A percentile compares a stretch with the other conserved stretches of the same genome.
Conservation (phyloP, 2,113 vertebrate species). For the Hemiscyllium ocellatum region DNA sequence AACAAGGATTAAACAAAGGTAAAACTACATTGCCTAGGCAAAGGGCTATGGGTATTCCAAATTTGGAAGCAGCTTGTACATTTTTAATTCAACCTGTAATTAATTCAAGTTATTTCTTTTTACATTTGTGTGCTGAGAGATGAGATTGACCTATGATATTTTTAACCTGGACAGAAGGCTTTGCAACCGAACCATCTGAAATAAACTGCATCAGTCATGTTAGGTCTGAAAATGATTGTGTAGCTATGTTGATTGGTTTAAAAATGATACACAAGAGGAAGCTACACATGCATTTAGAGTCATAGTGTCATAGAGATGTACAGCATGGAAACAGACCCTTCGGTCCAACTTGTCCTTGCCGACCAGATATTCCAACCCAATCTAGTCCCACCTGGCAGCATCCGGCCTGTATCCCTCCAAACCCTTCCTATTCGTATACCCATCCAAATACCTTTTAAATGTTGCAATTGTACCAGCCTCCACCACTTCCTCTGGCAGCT, state of each 20-base stretch:
- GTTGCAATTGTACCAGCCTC: too few species aligned
- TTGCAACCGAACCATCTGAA: not conserved
- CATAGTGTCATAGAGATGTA: too few species aligned
- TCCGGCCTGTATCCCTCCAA: too few species aligned
- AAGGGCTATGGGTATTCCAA: not conserved
- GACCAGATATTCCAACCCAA: too few species aligned
- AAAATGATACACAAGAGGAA: not conserved
- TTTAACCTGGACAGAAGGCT: not conserved
- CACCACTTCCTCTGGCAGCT: too few species aligned
- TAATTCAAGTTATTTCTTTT: not conserved
- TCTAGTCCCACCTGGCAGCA: too few species aligned
- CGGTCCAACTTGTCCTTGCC: too few species aligned
- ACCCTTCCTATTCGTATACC: too few species aligned
- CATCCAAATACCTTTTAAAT: too few species aligned
- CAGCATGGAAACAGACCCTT: too few species aligned
- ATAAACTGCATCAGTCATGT: not conserved
- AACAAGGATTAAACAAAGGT: not conserved
- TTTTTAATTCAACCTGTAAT: not conserved
- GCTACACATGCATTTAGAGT: not conserved
- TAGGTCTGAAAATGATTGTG: not conserved
- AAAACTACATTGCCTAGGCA: not conserved
- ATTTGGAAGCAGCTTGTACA: not conserved
- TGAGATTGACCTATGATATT: not conserved
- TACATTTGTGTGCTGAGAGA: not conserved
- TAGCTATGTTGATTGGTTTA: not conserved